Evolutionary conservation across 1,140 invertebrate species (phyloP), one percentile per base, ranked within the genome.

Genomic region (Drosophila santomea): DNA sequence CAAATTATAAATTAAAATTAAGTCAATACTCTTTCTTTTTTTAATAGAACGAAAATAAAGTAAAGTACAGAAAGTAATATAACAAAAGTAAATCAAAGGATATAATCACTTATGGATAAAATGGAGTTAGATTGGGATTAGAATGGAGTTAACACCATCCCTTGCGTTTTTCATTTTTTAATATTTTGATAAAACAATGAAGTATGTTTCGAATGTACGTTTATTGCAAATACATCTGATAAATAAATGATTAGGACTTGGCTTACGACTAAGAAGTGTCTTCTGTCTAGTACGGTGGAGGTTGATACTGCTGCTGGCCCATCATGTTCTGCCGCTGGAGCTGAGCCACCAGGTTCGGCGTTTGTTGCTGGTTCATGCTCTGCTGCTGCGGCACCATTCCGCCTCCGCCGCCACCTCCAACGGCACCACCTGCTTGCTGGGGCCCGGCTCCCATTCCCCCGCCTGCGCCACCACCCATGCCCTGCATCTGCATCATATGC

Each of bases 301-400:
- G 80, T 43, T 89, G 80, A 44, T 89, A 91, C 68, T 90, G 90
- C 23, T 92, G 93, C 44, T 92, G 92, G 1, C 75, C 88, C 84
- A 91, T 93, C 93, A 92, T 93, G 78, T 82, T 91, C 52, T 95
- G 95, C 41, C 94, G 92, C 72, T 94, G 95, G 62, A 95, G 92
- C 79, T 95, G 94, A 6, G 94, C 94, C 1, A 95, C 94, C n/a
- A 95, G 82, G 66, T 95, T 94, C 1, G 94, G 93, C 0, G 93
- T 94, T 61, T 94, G 94, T 83, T 95, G 94, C 66, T 95, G 94
- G 7, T 93, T 93, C 77, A 93, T 93, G 62, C 93, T 93, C 67
- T 93, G 93, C 63, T 93, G 93, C 36, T 85, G 80, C 43, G 85
- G 91, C 25, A 79, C 74, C 61, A 81, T 78, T 4, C 64, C 64